Percentiles rank a stretch among this genome's conserved stretches.
These are phyloP conservation scores for Hippoglossus hippoglossus DNA, from an alignment of 2,797 vertebrate species.

Conservation along the genomic window DNA sequence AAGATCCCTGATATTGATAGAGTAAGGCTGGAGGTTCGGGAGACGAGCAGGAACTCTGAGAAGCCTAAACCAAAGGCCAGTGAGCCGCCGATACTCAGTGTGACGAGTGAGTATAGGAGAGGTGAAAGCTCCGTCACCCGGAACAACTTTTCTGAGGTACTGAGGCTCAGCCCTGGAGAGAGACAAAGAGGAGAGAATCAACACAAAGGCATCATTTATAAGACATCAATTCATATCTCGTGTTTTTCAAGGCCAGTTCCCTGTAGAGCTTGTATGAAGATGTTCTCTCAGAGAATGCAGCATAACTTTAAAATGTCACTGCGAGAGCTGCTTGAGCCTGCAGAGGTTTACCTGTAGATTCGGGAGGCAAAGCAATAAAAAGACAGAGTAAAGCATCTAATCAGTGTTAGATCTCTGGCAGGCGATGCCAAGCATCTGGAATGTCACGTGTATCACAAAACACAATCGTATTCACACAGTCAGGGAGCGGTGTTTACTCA, in stretches of 20 bases:
- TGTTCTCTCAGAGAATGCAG: background rate
- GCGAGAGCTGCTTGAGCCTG: background rate
- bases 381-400: too few species aligned
- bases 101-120: conserved; percentile 84
- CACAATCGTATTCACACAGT: background rate
- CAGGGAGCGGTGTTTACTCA: background rate
- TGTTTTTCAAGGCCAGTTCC: background rate
- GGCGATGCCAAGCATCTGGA: background rate
- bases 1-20: conserved; percentile 96
- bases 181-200: conserved; percentile 21
- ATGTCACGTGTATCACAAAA: background rate
- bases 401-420: background rate
- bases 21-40: conserved; percentile 94
- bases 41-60: conserved; percentile 96
- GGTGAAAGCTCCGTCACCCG: conserved; percentile 84
- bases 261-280: background rate
- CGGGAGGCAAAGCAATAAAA: background rate
- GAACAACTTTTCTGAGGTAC: conserved; percentile 91
- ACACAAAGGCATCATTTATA: background rate
- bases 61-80: conserved; percentile 96
- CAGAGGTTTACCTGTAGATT: background rate
- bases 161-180: conserved; percentile 87
- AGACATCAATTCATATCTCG: background rate
- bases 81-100: conserved; percentile 87
- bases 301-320: background rate